Evolutionary conservation across 2,797 vertebrate genomes (phyloP), one percentile per base, ranked within the genome.

Genomic region (Eulemur albifrons): DNA sequence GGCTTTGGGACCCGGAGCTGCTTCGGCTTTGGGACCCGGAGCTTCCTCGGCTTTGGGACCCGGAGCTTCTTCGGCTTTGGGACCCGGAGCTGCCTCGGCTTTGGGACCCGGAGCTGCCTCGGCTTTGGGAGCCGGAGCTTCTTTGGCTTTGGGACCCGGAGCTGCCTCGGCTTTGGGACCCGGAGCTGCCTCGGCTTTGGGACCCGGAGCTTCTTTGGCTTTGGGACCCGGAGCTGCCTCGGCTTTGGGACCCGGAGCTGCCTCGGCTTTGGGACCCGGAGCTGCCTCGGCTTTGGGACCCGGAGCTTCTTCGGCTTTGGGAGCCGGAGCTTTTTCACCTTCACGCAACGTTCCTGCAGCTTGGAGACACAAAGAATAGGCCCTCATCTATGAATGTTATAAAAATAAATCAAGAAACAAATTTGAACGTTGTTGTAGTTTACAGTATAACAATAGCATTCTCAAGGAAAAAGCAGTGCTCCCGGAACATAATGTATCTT

Each of bases 281-380:
- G 12, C 14, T 84, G 90, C 77, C 79, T 94, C 21, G 4, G 21
- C 54, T 10, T 57, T n/a, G 63, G 75, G 54, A 84, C n/a, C 38
- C 13, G 5, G 54, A 63, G 14, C 21, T 38, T 38, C 38, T 38
- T 38, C 38, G 38, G 38, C 38, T 38, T 38, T 38, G 38, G 38
- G 38, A 38, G 4, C 43, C 43, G 43, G 43, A 43, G 43, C 43
- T 84, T 96, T 67, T 86, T 94, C 85, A 35, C 43, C 72, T 84
- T 85, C 86, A 75, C 0, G 9, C 1, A n/a, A 50, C 50, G 63
- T 75, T 88, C 54, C 88, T 93, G 65, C 61, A 96, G 45, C 10
- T 91, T 70, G 75, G 65, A 97, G 65, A 96, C 57, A 96, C 35
- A 97, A 93, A 96, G 52, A 96, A 96, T 50, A 97, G 57, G 21